phyloP scores from a whole-genome alignment of 2,888 invertebrate genomes.

The Caenorhabditis plicata region DNA sequence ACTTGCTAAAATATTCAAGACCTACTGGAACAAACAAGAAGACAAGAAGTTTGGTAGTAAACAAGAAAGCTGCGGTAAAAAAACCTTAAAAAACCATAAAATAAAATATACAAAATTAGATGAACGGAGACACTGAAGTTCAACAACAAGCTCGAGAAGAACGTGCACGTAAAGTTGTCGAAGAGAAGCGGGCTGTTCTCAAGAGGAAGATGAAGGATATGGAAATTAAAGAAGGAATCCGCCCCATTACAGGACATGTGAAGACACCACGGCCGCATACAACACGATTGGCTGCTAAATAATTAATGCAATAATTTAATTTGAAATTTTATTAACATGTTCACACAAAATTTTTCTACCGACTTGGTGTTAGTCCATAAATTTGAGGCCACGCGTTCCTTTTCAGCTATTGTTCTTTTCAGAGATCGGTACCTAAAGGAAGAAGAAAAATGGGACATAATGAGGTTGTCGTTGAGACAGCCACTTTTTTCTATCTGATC shows the following conservation, averaged over 20 bases:
- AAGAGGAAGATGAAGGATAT: constrained; percentile 38
- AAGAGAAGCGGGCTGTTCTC: constrained; percentile 39
- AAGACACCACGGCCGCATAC: constrained; percentile 27
- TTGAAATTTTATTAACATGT: not conserved
- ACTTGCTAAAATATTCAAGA: constrained; percentile 87
- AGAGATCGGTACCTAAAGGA: too few species aligned
- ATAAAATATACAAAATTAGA: constrained; percentile 2
- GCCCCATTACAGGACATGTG: constrained; percentile 28
- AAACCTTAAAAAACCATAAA: not conserved
- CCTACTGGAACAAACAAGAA: constrained; percentile 71
- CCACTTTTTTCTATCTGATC: too few species aligned
- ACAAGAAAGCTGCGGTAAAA: constrained; percentile 30
- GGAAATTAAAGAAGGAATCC: constrained; percentile 30
- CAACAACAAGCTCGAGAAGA: constrained; percentile 29
- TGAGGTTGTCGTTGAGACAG: too few species aligned
- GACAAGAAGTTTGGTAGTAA: constrained; percentile 61
- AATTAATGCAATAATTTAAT: not conserved
- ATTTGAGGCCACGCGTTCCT: too few species aligned
- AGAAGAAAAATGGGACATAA: too few species aligned
- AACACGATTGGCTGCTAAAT: too few species aligned
- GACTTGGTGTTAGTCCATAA: too few species aligned
- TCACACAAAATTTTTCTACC: constrained; percentile 21
- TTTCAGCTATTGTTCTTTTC: too few species aligned
- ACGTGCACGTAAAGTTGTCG: constrained; percentile 26
- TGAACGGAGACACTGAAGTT: constrained; percentile 21